phyloP scores from a whole-genome alignment of 2,797 vertebrate species.

The Gambelia wislizenii region DNA sequence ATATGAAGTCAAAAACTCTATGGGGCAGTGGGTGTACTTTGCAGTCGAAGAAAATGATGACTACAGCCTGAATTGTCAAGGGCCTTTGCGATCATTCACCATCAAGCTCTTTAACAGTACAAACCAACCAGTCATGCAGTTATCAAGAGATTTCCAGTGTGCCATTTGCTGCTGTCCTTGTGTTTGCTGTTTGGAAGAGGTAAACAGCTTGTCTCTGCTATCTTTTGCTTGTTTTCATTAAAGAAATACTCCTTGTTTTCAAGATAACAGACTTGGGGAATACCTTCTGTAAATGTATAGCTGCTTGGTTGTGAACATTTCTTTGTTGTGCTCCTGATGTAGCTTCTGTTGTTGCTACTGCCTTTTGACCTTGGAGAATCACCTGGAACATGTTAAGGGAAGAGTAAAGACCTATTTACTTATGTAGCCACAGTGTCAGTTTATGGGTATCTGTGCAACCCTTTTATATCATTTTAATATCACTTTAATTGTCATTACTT shows the following conservation, averaged over 20 bases:
- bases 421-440: too few relatives aligned
- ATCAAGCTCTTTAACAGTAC: conserved; percentile 87
- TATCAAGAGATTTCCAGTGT: conserved; percentile 88
- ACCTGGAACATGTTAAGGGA: too few relatives aligned
- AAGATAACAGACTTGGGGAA: not conserved
- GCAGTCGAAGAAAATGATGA: conserved; percentile 91
- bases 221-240: not conserved
- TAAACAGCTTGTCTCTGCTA: conserved; percentile 32
- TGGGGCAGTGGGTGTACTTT: conserved; percentile 92
- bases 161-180: conserved; percentile 84
- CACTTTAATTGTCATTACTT: too few relatives aligned
- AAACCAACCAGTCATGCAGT: conserved; percentile 85
- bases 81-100: conserved; percentile 85
- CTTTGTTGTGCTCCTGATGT: not conserved
- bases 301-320: too few relatives aligned
- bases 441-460: too few relatives aligned
- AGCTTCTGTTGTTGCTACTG: not conserved
- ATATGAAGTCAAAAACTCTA: conserved; percentile 88
- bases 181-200: conserved; percentile 91
- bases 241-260: not conserved
- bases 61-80: conserved; percentile 87
- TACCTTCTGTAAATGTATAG: not conserved
- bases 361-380: not conserved
- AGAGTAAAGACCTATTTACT: too few relatives aligned
- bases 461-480: too few relatives aligned